These are phyloP conservation scores for Hirudo medicinalis DNA, from an alignment of 1,140 invertebrate genomes.

Conservation along the genomic window DNA sequence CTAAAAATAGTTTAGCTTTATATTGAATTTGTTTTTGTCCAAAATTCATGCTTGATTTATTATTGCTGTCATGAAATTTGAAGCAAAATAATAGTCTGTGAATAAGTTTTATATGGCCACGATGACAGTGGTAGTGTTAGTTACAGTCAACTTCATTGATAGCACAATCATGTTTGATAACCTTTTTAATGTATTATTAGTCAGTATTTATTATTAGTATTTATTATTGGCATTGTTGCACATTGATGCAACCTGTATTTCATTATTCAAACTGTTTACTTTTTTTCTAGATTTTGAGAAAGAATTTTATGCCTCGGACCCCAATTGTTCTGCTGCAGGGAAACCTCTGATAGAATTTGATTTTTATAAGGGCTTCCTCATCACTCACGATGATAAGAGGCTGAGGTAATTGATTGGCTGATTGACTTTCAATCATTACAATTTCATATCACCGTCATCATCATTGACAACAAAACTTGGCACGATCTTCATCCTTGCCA, in stretches of 20 bases:
- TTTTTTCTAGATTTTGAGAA: slow-evolving; percentile 49
- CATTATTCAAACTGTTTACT: not conserved
- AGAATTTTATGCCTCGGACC: slow-evolving; percentile 51
- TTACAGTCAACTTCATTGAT: not conserved
- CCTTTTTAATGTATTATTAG: not conserved
- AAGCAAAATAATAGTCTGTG: too few species aligned
- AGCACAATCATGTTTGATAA: not conserved
- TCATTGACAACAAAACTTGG: too few species aligned
- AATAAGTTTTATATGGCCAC: too few species aligned
- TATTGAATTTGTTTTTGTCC: too few species aligned
- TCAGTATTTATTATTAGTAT: not conserved
- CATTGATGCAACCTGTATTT: not conserved
- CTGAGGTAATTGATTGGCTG: slow-evolving; percentile 31
- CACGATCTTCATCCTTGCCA: too few species aligned
- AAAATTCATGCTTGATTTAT: too few species aligned
- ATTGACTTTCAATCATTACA: too few species aligned
- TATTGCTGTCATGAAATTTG: too few species aligned
- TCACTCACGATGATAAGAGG: slow-evolving; percentile 41
- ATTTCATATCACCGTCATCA: too few species aligned
- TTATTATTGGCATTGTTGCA: not conserved
- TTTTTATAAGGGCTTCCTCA: slow-evolving; percentile 53
- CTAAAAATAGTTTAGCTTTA: too few species aligned
- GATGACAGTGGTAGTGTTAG: too few species aligned
- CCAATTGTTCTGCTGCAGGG: slow-evolving; percentile 54
- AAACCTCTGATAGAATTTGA: slow-evolving; percentile 53